Base-by-base conservation (phyloP, 2,888 invertebrate genomes). In the Furcula furcula region DNA sequence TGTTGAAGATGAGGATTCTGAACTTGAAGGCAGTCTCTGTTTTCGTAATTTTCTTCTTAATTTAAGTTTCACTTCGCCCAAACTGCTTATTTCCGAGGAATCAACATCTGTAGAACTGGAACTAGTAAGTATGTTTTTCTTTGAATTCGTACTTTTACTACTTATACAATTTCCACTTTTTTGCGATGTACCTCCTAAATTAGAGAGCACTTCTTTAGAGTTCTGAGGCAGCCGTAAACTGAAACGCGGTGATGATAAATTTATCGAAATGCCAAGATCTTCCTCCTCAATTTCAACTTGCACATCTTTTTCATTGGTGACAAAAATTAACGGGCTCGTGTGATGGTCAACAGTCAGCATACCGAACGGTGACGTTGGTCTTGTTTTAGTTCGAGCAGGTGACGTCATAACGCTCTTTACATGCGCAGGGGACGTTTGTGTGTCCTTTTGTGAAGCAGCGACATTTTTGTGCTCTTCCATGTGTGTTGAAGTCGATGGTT, bases 361-460 rank as follows among this genome's bases (percentile, higher is more conserved):
- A 18, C 47, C 38, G 31, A 88, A 71, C 9, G 88, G 85, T 2
- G 89, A 89, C 7, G 88, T 89, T 0, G 86, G 76, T 41, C 87
- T 74, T 1, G 83, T 83, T 54, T 85, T 86, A 7, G 79, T 80
- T 48, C 45, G 72, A 12, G 73, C 77, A 3, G 89, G 89, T 9
- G 89, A 89, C 1, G 89, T 89, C 87, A 86, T 89, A 0, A 83
- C 72, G 53, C 75, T 68, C 56, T 83, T 86, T 0, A 80, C 80
- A 22, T 70, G 83, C 18, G 81, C 76, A 2, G 88, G 88, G 4
- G 89, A 87, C 0, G 89, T 89, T 54, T 89, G 89, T 2, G 89
- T 89, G 32, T 80, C 76, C 55, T 88, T 89, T 28, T 80, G 86
- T 7, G 59, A 58, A 1, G 76, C 65, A 9, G 61, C 46, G 2